Base-by-base conservation (phyloP, 2,888 invertebrate species). In the Theretra japonica region DNA sequence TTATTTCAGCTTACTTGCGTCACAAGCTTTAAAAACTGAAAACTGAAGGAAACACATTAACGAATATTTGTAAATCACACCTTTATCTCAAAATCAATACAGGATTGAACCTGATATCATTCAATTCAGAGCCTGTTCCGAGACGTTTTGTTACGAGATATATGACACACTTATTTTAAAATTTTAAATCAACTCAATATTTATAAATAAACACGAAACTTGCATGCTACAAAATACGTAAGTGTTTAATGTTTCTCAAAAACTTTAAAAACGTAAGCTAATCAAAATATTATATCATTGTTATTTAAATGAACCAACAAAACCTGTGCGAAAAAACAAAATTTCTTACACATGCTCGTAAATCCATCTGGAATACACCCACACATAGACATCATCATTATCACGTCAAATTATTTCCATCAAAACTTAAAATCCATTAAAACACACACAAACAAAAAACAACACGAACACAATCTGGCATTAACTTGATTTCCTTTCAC, bases 281-380 rank as follows among this genome's bases (percentile, higher is more conserved):
- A 1, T 11, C 5, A 25, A 25, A 58, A 4, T 17, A 25, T 21
- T 23, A 5, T 23, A 28, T 28, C 5, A 23, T 58, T 57, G 11
- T 41, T 41, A 41, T 41, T 41, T 15, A 41, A 41, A 15, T 41
- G 15, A 41, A 15, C 41, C n/a, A 58, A 58, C 25, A 58, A 58
- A 25, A 11, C 58, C 25, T 17, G 23, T 23, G 17, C 28, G 17
- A 33, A 33, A 28, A 50, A 68, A 25, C 6, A 50, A 50, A 30
- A 28, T 50, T 23, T 69, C 84, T 83, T 81, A 84, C 83, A 79
- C 70, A 83, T 76, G 4, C 73, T 77, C 11, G 73, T 72, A 58
- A 82, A 80, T 5, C 74, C 77, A 70, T 83, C 75, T 15, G 79
- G 78, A 50, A 86, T 73, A 73, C 87, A 86, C 4, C 83, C 82